phyloP scores from a whole-genome alignment of 2,797 vertebrate species.

The Etheostoma nigrum region DNA sequence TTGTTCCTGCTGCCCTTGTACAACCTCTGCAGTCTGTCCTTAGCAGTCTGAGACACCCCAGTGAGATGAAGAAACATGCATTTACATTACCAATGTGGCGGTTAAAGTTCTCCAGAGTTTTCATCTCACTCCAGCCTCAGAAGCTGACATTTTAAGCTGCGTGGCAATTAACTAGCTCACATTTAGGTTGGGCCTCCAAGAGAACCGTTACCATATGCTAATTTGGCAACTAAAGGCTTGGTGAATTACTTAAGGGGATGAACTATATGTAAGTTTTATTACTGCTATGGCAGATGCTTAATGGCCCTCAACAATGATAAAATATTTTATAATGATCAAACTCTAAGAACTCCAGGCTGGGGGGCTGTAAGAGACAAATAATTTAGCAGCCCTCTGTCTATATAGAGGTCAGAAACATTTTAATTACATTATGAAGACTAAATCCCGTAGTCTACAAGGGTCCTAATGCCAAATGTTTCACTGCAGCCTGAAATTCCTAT shows the following conservation, averaged over 20 bases:
- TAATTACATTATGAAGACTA: constrained; percentile 47
- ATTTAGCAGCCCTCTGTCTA: constrained; percentile 62
- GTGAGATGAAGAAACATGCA: constrained; percentile 54
- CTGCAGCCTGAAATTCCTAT: constrained; percentile 29
- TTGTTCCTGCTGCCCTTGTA: constrained; percentile 57
- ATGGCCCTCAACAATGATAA: constrained; percentile 76
- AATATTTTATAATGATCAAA: constrained; percentile 76
- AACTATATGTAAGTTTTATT: constrained; percentile 74
- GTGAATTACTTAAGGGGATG: constrained; percentile 66
- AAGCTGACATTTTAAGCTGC: constrained; percentile 71
- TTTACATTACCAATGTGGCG: constrained; percentile 64
- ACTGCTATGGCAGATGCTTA: constrained; percentile 77
- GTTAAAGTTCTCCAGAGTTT: constrained; percentile 61
- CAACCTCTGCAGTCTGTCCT: constrained; percentile 64
- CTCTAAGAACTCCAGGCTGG: constrained; percentile 40
- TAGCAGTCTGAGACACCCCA: constrained; percentile 50
- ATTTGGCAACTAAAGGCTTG: constrained; percentile 63
- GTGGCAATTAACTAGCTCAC: constrained; percentile 59
- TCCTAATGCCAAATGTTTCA: constrained; percentile 37
- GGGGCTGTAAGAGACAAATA: constrained; percentile 55
- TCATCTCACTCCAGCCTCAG: constrained; percentile 48
- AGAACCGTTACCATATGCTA: constrained; percentile 69
- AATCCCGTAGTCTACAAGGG: constrained; percentile 25
- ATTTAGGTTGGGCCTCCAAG: constrained; percentile 48
- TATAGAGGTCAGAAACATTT: constrained; percentile 48